Percentiles rank a stretch among this genome's conserved stretches.
Conservation (phyloP, 2,888 invertebrate species). For the Phaonia tiefii region DNA sequence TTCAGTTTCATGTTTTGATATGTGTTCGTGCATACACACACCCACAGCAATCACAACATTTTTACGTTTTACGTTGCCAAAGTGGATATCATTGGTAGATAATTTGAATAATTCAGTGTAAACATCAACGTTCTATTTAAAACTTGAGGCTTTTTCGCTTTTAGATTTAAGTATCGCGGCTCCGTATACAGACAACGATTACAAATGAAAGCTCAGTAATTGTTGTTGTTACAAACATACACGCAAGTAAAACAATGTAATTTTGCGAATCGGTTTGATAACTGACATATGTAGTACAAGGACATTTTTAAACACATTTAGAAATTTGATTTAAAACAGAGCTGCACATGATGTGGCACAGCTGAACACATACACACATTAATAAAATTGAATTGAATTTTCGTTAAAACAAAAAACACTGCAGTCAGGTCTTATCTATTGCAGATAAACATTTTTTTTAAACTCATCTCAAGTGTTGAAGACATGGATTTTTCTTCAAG, state of each 20-base stretch:
- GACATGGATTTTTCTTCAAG: too few species aligned
- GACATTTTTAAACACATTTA: conserved; percentile 60
- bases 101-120: conserved; percentile 50
- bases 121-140: conserved; percentile 51
- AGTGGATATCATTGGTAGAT: conserved; percentile 51
- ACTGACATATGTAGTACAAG: conserved; percentile 65
- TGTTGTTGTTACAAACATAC: background rate
- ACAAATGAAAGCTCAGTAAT: background rate
- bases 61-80: conserved; percentile 32
- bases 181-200: background rate
- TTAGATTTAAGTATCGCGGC: conserved; percentile 26
- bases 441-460: too few species aligned
- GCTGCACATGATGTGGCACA: background rate
- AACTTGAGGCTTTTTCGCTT: conserved; percentile 35
- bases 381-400: too few species aligned
- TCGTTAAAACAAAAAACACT: too few species aligned
- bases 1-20: too few species aligned
- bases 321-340: conserved; percentile 17
- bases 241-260: conserved; percentile 1
- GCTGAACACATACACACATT: too few species aligned
- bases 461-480: too few species aligned
- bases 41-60: too few species aligned
- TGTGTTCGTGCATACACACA: too few species aligned
- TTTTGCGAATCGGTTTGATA: background rate
- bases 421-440: too few species aligned